Conservation (phyloP, 2,888 invertebrate species). For the Stomorhina lunata region DNA sequence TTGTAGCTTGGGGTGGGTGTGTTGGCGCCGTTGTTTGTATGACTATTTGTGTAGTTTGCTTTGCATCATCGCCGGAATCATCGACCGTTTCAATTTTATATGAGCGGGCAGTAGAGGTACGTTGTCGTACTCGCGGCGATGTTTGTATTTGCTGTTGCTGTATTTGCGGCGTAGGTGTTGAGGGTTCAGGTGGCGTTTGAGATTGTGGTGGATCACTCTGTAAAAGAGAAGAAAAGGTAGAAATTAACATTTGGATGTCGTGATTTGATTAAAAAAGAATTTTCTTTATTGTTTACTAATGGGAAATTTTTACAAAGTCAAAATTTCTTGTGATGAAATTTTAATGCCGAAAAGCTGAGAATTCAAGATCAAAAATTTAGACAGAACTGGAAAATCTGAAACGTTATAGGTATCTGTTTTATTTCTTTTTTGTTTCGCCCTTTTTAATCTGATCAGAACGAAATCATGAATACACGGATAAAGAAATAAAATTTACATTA, state of each 20-base stretch:
- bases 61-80: slow-evolving; percentile 83
- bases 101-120: slow-evolving; percentile 74
- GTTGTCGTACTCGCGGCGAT: slow-evolving; percentile 76
- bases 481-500: too few species aligned
- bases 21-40: slow-evolving; percentile 80
- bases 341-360: too few species aligned
- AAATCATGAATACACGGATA: too few species aligned
- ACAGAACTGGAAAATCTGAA: too few species aligned
- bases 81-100: slow-evolving; percentile 84
- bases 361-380: too few species aligned
- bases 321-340: too few species aligned
- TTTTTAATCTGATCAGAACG: too few species aligned
- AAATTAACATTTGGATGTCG: slow-evolving; percentile 21
- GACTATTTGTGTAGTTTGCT: slow-evolving; percentile 80
- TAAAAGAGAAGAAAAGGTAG: slow-evolving; percentile 44
- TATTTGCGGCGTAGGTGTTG: slow-evolving; percentile 83
- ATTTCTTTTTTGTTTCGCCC: too few species aligned
- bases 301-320: too few species aligned
- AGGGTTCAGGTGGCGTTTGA: slow-evolving; percentile 84
- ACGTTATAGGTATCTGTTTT: too few species aligned
- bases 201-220: slow-evolving; percentile 85
- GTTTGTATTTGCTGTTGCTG: slow-evolving; percentile 74
- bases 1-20: slow-evolving; percentile 74
- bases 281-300: too few species aligned
- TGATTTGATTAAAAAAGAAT: too few species aligned